Conservation (phyloP, 1,140 invertebrate genomes). For the Drosophila nebulosa region DNA sequence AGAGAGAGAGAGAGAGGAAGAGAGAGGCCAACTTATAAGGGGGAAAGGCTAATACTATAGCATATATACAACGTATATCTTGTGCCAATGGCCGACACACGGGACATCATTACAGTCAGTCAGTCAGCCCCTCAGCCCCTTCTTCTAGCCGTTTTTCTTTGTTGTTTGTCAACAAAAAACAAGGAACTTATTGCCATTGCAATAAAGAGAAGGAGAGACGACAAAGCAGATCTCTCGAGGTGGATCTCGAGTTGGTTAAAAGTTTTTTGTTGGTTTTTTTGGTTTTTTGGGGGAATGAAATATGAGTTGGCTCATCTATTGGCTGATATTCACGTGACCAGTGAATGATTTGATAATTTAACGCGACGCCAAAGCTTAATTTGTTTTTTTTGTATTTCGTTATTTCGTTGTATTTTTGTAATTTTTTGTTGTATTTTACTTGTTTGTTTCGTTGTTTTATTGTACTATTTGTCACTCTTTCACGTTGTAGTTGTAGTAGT, state of each 20-base stretch:
- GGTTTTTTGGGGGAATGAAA: not conserved
- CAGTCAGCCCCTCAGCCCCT: not conserved
- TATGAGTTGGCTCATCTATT: not conserved
- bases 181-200: slow-evolving; percentile 16
- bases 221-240: slow-evolving; percentile 1
- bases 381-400: slow-evolving; percentile 52
- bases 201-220: not conserved
- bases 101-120: slow-evolving; percentile 30
- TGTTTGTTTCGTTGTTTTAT: slow-evolving; percentile 20
- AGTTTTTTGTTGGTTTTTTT: not conserved
- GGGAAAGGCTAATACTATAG: not conserved
- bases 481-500: slow-evolving; percentile 32
- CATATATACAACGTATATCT: slow-evolving; percentile 29
- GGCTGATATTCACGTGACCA: slow-evolving; percentile 49
- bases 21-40: too few relatives aligned
- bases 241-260: not conserved
- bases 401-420: slow-evolving; percentile 18
- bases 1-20: not conserved
- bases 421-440: not conserved
- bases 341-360: slow-evolving; percentile 48
- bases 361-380: slow-evolving; percentile 40
- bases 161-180: slow-evolving; percentile 42
- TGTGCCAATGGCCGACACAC: slow-evolving; percentile 69
- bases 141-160: not conserved
- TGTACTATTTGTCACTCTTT: slow-evolving; percentile 36